Evolutionary conservation across 2,888 invertebrate genomes (phyloP), one percentile per base, ranked within the genome.

Genomic region (Brenthis ino): DNA sequence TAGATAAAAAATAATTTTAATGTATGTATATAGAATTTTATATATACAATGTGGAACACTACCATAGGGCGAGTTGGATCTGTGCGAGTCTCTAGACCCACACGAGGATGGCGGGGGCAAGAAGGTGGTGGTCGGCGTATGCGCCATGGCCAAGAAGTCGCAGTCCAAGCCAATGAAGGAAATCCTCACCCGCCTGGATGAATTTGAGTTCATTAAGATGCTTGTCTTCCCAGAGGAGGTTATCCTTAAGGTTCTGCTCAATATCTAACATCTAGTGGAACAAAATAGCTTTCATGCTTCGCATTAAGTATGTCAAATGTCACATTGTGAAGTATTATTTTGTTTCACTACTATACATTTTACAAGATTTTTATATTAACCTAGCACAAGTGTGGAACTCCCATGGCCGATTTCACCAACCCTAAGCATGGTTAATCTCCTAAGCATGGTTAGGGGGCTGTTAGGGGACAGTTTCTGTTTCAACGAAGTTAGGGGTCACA

Each of bases 111-210:
- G 94, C 93, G 85, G 89, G 70, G 96, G 96, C 80, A 98, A 98
- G 88, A 97, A 98, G 84, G 98, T 99, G 79, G 95, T 98, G 85
- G 98, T 99, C 80, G 99, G 99, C 73, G 97, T 99, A 71, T 99
- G 99, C 94, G 99, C 99, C 77, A 99, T 99, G 99, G 97, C 98
- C 82, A 99, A 99, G 93, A 99, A 99, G 91, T 98, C 99, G 51
- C 97, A 98, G 85, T 99, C 99, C 75, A 99, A 99, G 89, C 99
- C 99, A 14, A 99, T 99, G 99, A 97, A 97, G 84, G 99, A 99
- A 91, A 99, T 99, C 80, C 95, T 99, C 69, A 98, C 97, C 1
- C 94, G 99, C 51, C 95, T 99, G 69, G 97, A 98, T 80, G 99
- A 99, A 88, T 99, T 99, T 86, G 98, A 99, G 87, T 98, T 98